Percentiles rank a stretch among this genome's conserved stretches.
phyloP scores from a whole-genome alignment of 1,140 invertebrate species.

The Leptinotarsa undecemlineata region DNA sequence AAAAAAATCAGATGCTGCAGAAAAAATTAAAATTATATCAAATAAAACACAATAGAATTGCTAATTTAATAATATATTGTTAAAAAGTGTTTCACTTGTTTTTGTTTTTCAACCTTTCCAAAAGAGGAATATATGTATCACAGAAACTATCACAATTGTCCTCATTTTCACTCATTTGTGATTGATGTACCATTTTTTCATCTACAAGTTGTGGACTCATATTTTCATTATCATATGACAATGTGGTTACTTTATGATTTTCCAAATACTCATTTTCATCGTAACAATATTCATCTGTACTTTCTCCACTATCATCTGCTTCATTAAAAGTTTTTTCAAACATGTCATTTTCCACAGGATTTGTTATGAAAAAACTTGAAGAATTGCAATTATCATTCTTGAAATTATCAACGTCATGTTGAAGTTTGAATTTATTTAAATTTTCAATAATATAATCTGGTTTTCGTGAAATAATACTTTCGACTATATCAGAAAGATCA shows the following conservation, averaged over 20 bases:
- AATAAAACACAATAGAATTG: background rate
- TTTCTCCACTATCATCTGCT: conserved; percentile 37
- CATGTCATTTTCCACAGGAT: conserved; percentile 42
- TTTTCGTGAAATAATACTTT: conserved; percentile 59
- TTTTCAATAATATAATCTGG: conserved; percentile 9
- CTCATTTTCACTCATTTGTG: conserved; percentile 4
- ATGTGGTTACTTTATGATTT: conserved; percentile 7
- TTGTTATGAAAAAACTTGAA: conserved; percentile 45
- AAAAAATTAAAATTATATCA: background rate
- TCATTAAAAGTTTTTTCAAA: conserved; percentile 53
- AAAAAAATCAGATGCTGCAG: background rate
- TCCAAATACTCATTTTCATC: conserved; percentile 21
- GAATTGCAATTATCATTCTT: conserved; percentile 29
- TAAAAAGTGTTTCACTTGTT: background rate
- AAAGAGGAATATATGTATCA: conserved; percentile 38
- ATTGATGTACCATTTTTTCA: background rate
- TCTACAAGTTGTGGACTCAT: background rate
- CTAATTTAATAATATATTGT: background rate
- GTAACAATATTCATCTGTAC: conserved; percentile 23
- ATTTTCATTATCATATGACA: background rate
- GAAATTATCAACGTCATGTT: conserved; percentile 13
- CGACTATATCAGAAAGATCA: conserved; percentile 65
- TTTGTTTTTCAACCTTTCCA: conserved; percentile 36
- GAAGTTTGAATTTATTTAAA: conserved; percentile 25
- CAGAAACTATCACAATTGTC: conserved; percentile 33